Evolutionary conservation across 23 tunicate genomes (phyloP), one percentile per base, ranked within the genome.

Genomic region (Ciona savignyi): DNA sequence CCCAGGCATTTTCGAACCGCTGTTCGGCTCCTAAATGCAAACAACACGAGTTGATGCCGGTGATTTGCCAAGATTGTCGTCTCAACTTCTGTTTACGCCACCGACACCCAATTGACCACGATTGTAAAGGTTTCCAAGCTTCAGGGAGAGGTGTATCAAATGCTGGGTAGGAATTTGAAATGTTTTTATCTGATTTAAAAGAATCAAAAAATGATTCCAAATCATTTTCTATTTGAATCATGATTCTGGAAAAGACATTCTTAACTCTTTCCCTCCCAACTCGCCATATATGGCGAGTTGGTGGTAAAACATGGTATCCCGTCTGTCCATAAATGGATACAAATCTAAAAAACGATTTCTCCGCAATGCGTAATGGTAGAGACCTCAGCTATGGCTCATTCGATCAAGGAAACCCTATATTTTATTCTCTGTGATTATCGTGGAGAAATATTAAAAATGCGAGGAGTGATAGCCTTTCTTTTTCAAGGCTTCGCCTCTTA

Each of bases 11-110:
- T 64, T 30, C 85, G 20, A 83, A 83, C 63, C 89, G 89, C 0
- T 89, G 96, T 51, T 89, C 89, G 0, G 89, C 72, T 9, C 63
- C 78, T 19, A 76, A 80, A 56, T 89, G 96, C 73, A 83, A 83
- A 65, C 89, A 89, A 32, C 77, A 74, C 4, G 96, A 89, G 35
- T 27, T 89, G 64, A 79, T 89, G 78, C 89, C 89, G 42, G 89
- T 89, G 2, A 56, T 83, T 1, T 89, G 96, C 70, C 62, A 74
- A 21, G 68, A 79, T 27, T 89, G 96, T 67, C 74, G 77, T 6
- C 75, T 65, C 4, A 89, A 83, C 76, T 89, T 83, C 74, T 89
- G 96, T 73, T 64, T 89, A 33, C 81, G 96, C 28, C 96, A 89
- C 69, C 85, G 89, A 15, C 96, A 89, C 76, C 74, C 73, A 30